These are phyloP conservation scores for Burhinus oedicnemus DNA, from an alignment of 2,113 vertebrate genomes.

Conservation along the genomic window DNA sequence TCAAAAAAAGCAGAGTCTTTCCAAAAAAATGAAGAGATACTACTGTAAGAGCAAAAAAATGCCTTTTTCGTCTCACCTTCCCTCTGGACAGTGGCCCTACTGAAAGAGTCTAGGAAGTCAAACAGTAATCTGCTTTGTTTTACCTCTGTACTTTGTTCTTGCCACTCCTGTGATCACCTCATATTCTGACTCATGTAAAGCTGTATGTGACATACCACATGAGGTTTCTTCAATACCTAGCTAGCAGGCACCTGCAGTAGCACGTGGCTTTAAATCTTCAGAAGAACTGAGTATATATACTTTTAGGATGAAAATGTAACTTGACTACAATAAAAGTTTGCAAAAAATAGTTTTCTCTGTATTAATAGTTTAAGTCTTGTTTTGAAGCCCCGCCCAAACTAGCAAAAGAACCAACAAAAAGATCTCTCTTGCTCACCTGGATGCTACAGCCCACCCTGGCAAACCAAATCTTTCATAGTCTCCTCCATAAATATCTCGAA, in stretches of 20 bases:
- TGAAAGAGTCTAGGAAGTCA: not conserved
- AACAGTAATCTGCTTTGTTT: not conserved
- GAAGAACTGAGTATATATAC: not conserved
- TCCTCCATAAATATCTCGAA: constrained; percentile 84
- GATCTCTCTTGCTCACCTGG: constrained; percentile 70
- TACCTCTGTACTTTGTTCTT: not conserved
- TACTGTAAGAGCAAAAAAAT: not conserved
- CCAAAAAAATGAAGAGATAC: not conserved
- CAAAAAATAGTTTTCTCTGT: not conserved
- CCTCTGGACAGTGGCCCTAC: not conserved
- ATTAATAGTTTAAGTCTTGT: not conserved
- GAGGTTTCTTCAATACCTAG: not conserved
- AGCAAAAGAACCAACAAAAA: not conserved
- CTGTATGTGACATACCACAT: not conserved
- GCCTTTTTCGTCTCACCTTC: not conserved
- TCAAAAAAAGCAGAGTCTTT: not conserved
- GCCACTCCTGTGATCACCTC: not conserved
- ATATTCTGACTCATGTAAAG: not conserved
- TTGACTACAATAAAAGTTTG: not conserved
- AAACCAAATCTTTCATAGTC: constrained; percentile 84
- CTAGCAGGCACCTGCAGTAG: not conserved
- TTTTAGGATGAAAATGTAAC: not conserved
- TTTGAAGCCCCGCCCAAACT: not conserved
- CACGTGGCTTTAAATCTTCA: not conserved
- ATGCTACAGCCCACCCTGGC: constrained; percentile 85